Evolutionary conservation across 2,888 invertebrate genomes (phyloP).

Genomic region (Rhagonycha fulva): DNA sequence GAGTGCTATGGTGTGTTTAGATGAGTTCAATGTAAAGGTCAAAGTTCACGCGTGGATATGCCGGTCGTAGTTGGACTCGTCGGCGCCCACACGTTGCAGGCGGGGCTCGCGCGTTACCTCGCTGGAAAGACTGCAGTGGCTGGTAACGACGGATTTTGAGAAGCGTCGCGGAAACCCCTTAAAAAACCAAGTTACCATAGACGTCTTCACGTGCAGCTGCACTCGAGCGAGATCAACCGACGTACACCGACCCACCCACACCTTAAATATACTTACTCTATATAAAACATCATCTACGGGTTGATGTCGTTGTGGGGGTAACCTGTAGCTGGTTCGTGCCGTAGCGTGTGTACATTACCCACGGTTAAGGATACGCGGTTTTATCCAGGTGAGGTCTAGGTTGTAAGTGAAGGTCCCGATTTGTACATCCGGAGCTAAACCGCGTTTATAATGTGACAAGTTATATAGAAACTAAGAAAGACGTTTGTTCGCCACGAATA

Average conservation of each 20-base stretch:
- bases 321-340: slow-evolving; percentile 30
- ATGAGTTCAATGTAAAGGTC: slow-evolving; percentile 45
- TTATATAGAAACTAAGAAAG: slow-evolving; percentile 15
- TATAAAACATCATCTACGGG: slow-evolving; percentile 35
- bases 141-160: slow-evolving; percentile 27
- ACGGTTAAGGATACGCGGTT: slow-evolving; percentile 32
- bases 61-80: slow-evolving; percentile 43
- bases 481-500: slow-evolving; percentile 25
- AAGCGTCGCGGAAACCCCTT: slow-evolving; percentile 31
- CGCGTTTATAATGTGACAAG: slow-evolving; percentile 27
- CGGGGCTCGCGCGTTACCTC: slow-evolving; percentile 32
- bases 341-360: slow-evolving; percentile 23
- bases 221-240: slow-evolving; percentile 30
- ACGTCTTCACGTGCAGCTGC: slow-evolving; percentile 28
- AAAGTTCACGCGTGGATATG: slow-evolving; percentile 44
- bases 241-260: slow-evolving; percentile 34
- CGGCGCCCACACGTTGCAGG: slow-evolving; percentile 41
- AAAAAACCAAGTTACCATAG: slow-evolving; percentile 14
- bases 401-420: slow-evolving; percentile 31
- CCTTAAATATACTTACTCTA: slow-evolving; percentile 33
- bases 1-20: slow-evolving; percentile 39
- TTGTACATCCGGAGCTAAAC: slow-evolving; percentile 16
- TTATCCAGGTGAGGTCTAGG: slow-evolving; percentile 24
- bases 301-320: slow-evolving; percentile 35
- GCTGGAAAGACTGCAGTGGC: slow-evolving; percentile 24